Base-by-base conservation (phyloP, 2,797 vertebrate species). In the Synanceia verrucosa region DNA sequence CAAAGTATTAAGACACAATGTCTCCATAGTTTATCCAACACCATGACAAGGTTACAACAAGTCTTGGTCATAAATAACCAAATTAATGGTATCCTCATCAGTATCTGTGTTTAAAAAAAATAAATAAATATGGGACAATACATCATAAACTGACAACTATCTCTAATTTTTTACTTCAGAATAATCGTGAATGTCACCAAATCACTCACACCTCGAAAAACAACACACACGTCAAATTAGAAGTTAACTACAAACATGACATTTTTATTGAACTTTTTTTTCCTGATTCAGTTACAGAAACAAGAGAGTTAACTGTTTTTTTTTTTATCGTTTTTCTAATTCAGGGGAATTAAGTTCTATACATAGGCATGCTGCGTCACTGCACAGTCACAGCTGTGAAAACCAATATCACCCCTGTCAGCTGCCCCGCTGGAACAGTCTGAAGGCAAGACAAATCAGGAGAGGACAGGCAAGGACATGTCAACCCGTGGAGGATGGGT, bases 331-430 rank as follows among this genome's bases (percentile, higher is more conserved):
- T 61, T 88, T 82, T 86, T 85, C 76, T 91, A 81, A 88, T 88
- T n/a, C 76, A 82, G 87, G 86, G 87, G 82, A 90, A 87, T 93
- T 70, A 79, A 80, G 83, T 89, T 92, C 79, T 91, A 92, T 90
- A 92, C 92, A 93, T 88, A 91, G 78, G 91, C 93, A 94, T 94
- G 94, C 93, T 89, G 92, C 87, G 86, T 92, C 91, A 92, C 91
- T 84, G 90, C 88, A 93, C 91, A 86, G 90, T 93, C 91, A 92
- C 91, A 92, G 86, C 92, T 92, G 91, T 92, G 91, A 85, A 92
- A 90, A 89, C 87, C 89, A 89, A 88, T 82, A 90, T 79, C 82
- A 79, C 74, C 86, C 83, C 87, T 75, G 72, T 89, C 87, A 85
- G 87, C 84, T 86, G 86, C 81, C 86, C 84, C 52, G 5, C 59